Base-by-base conservation (phyloP, 1,140 invertebrate species). In the Oryctes rhinoceros region DNA sequence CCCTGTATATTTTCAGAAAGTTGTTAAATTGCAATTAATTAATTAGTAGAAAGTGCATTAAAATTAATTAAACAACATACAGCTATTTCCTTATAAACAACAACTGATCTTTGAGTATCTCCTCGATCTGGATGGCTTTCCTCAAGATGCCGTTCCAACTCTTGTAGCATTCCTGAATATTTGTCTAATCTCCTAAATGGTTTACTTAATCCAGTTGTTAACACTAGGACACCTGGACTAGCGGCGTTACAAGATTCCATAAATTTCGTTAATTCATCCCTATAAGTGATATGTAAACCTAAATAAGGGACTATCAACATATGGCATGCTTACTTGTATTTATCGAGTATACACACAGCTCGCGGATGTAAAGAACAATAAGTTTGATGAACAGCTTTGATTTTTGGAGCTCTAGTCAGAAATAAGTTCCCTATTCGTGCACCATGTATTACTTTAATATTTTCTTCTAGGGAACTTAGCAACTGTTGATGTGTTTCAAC, bases 101-200 rank as follows among this genome's bases (percentile, higher is more conserved):
- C 92, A 83, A 97, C 94, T 65, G 97, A 97, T 81, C 98, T 90
- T 87, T 99, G 97, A 1, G 97, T 96, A 86, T 99, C 98, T 3
- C 98, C 98, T 82, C 98, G 90, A 89, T 99, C 98, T 2, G 95
- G 92, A 89, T 99, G 97, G 86, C 93, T 94, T 88, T 99, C 98
- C 90, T 97, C 95, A 47, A 98, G 95, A 86, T 99, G 97, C 81
- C 97, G 90, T 85, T 98, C 97, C 74, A 99, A 88, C 88, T 99
- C 98, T 88, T 99, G 97, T 20, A 99, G 89, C 92, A 96, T 94
- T 39, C 93, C 94, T 6, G 96, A 94, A 88, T 99, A 99, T 87
- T 98, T 98, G 84, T 99, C 97, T 44, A 99, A 88, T 80, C 98
- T 92, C 76, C 97, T 91, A 88, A 99, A 99, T 6, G 98, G 97